phyloP scores from a whole-genome alignment of 2,113 vertebrate genomes.

The Psittacara wagleri region DNA sequence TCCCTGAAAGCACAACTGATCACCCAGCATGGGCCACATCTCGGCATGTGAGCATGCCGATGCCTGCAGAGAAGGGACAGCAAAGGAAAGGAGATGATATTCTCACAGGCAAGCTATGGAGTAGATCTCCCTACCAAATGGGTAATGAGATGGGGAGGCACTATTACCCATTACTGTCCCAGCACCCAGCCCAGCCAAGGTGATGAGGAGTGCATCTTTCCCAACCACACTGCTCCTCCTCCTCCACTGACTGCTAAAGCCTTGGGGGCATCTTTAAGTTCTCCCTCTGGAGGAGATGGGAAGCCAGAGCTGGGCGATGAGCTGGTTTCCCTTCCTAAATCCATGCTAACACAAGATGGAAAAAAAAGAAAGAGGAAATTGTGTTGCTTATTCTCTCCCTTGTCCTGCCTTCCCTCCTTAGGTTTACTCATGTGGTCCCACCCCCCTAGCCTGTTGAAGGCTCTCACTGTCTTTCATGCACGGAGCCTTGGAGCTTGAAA shows the following conservation, averaged over 20 bases:
- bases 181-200: neutral
- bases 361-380: neutral
- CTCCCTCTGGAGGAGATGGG: neutral
- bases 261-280: neutral
- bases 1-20: neutral
- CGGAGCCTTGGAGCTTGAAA: neutral
- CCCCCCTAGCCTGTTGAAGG: neutral
- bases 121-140: neutral
- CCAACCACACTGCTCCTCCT: neutral
- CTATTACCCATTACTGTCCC: neutral
- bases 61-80: neutral
- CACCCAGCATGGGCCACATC: neutral
- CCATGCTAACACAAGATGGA: neutral
- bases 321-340: neutral
- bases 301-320: neutral
- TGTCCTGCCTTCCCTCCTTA: neutral
- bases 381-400: neutral
- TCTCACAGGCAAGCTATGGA: neutral
- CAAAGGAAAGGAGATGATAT: neutral
- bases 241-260: neutral
- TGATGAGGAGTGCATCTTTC: neutral
- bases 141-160: neutral
- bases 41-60: accelerated
- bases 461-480: neutral
- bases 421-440: neutral